Evolutionary conservation across 2,888 invertebrate genomes (phyloP), one percentile per base, ranked within the genome.

Genomic region (Scaptomyza flava): DNA sequence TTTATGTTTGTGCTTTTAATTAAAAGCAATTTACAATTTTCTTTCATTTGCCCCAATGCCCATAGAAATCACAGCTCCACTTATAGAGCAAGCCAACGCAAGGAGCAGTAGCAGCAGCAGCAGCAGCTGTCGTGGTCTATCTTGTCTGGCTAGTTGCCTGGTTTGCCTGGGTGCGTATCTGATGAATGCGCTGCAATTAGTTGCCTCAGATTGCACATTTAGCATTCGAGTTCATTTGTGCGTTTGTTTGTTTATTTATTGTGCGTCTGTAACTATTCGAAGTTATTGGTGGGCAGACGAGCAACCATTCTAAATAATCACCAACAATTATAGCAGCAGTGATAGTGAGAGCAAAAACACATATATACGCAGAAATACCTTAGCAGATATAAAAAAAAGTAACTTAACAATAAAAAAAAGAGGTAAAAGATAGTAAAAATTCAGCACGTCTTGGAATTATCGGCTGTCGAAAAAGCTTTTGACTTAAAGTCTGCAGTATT

Each of bases 21-120:
- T 89, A 89, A 89, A 89, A 90, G 83, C 81, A 79, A 88, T 86
- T 86, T 89, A 86, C 89, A 85, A 85, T 88, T 79, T 81, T 86
- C 81, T 79, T 80, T 82, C 78, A 81, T 87, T 85, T 71, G 75
- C 70, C 72, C 57, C 54, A 59, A 59, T 56, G 61, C 67, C 67
- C 67, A 68, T 71, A 62, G 75, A 67, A 81, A 72, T 71, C 77
- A 66, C 51, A 68, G 60, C 53, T 17, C n/a, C 56, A 47, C 17
- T 46, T 34, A 9, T 23, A 11, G 20, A 50, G 33, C 9, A n/a
- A 50, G 20, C 20, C 48, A 34, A 3, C n/a, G 11, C 34, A 2
- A 14, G 36, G 14, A 4, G 38, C 12, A 38, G 38, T 1, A 38
- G 36, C 38, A 4, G 38, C 12, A 38, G 38, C 3, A 38, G 14